Evolutionary conservation across 1,140 invertebrate genomes (phyloP), one percentile per base, ranked within the genome.

Genomic region (Oryctes rhinoceros): DNA sequence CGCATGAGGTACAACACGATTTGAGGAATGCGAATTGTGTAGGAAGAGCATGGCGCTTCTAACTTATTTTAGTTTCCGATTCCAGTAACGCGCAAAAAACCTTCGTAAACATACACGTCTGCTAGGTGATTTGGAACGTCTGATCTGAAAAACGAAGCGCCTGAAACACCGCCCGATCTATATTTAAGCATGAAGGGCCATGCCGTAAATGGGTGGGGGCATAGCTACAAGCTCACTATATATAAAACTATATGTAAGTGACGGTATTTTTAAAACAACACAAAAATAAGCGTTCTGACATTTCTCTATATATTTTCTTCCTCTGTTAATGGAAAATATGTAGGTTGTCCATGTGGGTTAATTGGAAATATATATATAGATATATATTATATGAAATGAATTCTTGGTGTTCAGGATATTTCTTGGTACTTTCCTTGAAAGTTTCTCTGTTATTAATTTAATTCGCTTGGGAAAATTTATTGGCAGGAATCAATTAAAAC

Each of bases 141-240:
- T 59, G 53, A 59, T 59, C 53, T 59, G 53, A 59, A 59, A 59
- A 59, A n/a, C 53, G 18, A 59, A 59, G n/a, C 53, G 53, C 53
- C 53, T 18, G 53, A 18, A 59, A 59, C 18, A 59, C 15, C 15
- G 53, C 53, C 15, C 53, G 18, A 7, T 18, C 53, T 59, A 59
- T 59, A 59, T 59, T 59, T 75, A 86, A 85, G 83, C 86, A 87
- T 87, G 86, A 87, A 87, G 85, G 81, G 86, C 86, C 86, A 87
- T 87, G 85, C 86, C 86, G 85, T 86, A 82, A 75, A 71, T 80
- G 76, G 75, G 62, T 67, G 59, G 47, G 59, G 78, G 59, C 30
- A 76, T 35, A 76, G 47, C 39, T 49, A 37, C 65, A 71, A 71
- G 65, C 65, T 10, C 65, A 24, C 65, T 71, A 71, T 30, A 71